Evolutionary conservation across 2,888 invertebrate species (phyloP), one percentile per base, ranked within the genome.

Genomic region (Icerya purchasi): DNA sequence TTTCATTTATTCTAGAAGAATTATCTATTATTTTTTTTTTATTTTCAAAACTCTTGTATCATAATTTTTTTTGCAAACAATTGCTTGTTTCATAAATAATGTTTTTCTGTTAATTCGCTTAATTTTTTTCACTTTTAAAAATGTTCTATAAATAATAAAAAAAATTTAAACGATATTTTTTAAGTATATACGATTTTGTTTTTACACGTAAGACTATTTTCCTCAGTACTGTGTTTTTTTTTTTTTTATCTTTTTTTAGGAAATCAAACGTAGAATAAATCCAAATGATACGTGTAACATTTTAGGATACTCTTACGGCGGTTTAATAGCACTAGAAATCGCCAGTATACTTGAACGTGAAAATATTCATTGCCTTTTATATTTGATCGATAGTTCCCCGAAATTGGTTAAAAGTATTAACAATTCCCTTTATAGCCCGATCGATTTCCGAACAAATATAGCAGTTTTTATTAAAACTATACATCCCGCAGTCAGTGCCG

Each of bases 231-330:
- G n/a, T n/a, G 36, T 36, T 5, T 36, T 36, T 36, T 8, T 36
- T 36, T 36, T 8, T 36, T 36, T 36, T 14, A 36, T 36, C 36
- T 36, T 36, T 53, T 36, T 53, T 22, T 22, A 60, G 60, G 56
- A 60, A 53, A 52, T 60, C 24, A 56, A 60, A 56, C 20, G 21
- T 10, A 24, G 52, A 60, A 8, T 60, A 14, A 20, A 8, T 51
- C 14, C 21, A 5, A n/a, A 22, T 21, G 14, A 52, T 24, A 20
- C 25, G 18, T 60, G 53, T 22, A 55, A 56, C 21, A 24, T 96
- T 1, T 78, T 86, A 14, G 94, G 86, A 1, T 92, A 94, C 74
- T 94, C 93, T 18, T 93, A 81, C 68, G 94, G 94, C 52, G 75
- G 83, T 0, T 71, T 84, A 24, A 74, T 91, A 21, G 83, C 84